Percentiles rank a stretch among this genome's conserved stretches.
Evolutionary conservation across 2,888 invertebrate species (phyloP).

Genomic region (Drosophila rubida): DNA sequence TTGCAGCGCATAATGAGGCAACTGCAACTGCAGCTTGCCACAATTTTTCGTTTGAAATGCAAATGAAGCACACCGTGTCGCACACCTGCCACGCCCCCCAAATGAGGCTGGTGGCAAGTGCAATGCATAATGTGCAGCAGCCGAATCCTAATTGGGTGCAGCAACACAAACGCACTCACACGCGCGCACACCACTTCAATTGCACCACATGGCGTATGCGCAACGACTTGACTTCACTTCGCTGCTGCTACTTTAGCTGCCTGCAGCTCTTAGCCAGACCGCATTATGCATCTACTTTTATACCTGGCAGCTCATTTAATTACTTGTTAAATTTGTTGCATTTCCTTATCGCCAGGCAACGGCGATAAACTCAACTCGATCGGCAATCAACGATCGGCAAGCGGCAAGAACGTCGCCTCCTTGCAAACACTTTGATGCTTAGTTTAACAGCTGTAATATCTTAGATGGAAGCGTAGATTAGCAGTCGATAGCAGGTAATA

Average conservation of each 20-base stretch:
- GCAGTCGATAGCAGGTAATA: neutral
- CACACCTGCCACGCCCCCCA: conserved; percentile 58
- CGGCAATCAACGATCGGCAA: conserved; percentile 30
- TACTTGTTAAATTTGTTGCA: conserved; percentile 56
- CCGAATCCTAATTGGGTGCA: conserved; percentile 73
- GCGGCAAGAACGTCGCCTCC: conserved; percentile 35
- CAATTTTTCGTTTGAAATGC: conserved; percentile 82
- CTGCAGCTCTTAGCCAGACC: conserved; percentile 20
- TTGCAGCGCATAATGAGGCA: conserved; percentile 79
- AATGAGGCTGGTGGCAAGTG: conserved; percentile 55
- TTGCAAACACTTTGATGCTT: conserved; percentile 22
- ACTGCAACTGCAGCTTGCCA: conserved; percentile 34
- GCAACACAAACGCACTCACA: conserved; percentile 33
- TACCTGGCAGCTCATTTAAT: conserved; percentile 45
- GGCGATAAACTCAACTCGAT: conserved; percentile 34
- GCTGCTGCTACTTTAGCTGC: conserved; percentile 62
- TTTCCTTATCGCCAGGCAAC: conserved; percentile 45
- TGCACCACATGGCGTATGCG: conserved; percentile 62
- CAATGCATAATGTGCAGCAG: conserved; percentile 61
- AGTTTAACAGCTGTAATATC: conserved; percentile 11
- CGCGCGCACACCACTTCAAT: conserved; percentile 36
- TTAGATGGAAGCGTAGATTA: conserved; percentile 13
- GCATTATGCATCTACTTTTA: neutral
- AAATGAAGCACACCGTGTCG: conserved; percentile 69
- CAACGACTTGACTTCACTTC: conserved; percentile 51